phyloP scores from a whole-genome alignment of 2,113 vertebrate species.

The Silurus asotus region DNA sequence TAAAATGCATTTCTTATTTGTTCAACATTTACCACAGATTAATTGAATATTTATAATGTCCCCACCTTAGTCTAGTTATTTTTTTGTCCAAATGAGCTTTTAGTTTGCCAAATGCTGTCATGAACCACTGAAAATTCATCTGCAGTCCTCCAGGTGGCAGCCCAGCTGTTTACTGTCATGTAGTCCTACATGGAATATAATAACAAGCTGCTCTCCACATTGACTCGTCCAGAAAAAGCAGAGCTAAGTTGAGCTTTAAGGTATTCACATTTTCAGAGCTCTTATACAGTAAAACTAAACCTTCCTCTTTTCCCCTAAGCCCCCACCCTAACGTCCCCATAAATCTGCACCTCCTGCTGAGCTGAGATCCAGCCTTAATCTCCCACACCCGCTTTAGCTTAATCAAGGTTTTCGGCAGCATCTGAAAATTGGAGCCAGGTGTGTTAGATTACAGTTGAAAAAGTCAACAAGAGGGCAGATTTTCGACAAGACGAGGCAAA shows the following conservation, averaged over 20 bases:
- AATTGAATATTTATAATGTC: not conserved
- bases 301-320: too few species aligned
- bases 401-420: slow-evolving; percentile 42
- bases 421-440: slow-evolving; percentile 40
- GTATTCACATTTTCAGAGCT: slow-evolving; percentile 7
- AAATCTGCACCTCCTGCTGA: slow-evolving; percentile 5
- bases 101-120: not conserved
- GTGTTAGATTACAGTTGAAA: slow-evolving; percentile 30
- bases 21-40: slow-evolving; percentile 7
- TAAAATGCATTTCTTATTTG: not conserved
- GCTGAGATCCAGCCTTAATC: slow-evolving; percentile 31
- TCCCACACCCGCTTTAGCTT: slow-evolving; percentile 27
- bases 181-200: slow-evolving; percentile 28
- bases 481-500: not conserved
- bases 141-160: slow-evolving; percentile 70
- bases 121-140: slow-evolving; percentile 46
- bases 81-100: not conserved
- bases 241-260: not conserved
- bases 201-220: slow-evolving; percentile 9
- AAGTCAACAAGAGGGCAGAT: slow-evolving; percentile 30
- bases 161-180: slow-evolving; percentile 58
- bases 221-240: not conserved
- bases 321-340: not conserved
- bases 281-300: slow-evolving; percentile 13
- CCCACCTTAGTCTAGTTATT: not conserved